These are phyloP conservation scores for Spheniscus humboldti DNA, from an alignment of 2,797 vertebrate species.

Conservation along the genomic window DNA sequence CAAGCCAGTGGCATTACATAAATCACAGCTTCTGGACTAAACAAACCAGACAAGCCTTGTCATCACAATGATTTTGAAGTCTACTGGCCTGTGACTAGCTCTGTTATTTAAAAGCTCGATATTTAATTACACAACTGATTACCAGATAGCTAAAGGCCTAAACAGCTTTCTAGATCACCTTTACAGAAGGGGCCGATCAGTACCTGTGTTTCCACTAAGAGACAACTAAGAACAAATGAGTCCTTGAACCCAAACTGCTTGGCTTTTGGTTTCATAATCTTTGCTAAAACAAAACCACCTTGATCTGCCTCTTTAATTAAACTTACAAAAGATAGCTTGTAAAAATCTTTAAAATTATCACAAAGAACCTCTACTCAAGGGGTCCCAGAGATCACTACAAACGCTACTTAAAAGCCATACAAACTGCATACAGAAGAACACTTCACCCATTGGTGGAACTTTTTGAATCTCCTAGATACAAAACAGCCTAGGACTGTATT, in stretches of 20 bases:
- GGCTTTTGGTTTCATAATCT: not conserved
- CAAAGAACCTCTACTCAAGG: too few relatives aligned
- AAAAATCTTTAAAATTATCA: not conserved
- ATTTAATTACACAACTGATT: not conserved
- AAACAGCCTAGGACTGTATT: not conserved
- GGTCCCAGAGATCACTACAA: not conserved
- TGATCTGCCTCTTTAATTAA: not conserved
- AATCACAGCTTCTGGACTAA: not conserved
- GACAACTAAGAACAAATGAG: not conserved
- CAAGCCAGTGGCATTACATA: not conserved
- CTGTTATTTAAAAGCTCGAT: not conserved
- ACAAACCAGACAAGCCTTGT: not conserved
- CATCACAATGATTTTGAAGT: not conserved
- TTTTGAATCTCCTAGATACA: not conserved
- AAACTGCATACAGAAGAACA: not conserved
- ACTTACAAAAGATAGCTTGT: not conserved
- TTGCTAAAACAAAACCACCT: not conserved
- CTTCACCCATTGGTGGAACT: not conserved
- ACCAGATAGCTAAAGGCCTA: not conserved
- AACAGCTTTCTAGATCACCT: not conserved
- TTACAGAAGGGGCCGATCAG: not conserved
- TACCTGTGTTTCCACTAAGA: not conserved
- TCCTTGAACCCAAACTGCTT: not conserved
- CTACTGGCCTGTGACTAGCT: not conserved
- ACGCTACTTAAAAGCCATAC: accelerated